Evolutionary conservation across 2,888 invertebrate species (phyloP), one percentile per base, ranked within the genome.

Genomic region (Villa cingulata): DNA sequence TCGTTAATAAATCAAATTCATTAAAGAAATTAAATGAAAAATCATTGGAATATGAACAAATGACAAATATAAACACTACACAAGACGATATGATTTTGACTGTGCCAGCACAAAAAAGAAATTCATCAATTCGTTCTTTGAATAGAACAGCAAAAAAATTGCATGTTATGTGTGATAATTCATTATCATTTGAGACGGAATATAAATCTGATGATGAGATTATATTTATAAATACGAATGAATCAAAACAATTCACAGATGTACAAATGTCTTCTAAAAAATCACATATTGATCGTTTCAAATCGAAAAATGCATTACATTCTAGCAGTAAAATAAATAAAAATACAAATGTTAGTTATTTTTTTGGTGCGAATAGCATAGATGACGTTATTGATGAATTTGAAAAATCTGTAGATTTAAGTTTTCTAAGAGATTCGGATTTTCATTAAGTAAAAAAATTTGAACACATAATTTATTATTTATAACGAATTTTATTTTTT

Each of bases 331-430:
- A 43, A 32, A 52, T 54, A 17, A 23, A 43, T 6, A n/a, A n/a
- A n/a, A 45, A 48, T 16, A 37, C 51, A 6, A 59, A 60, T 51
- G 51, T 59, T 58, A 77, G 76, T 58, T 72, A 71, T 60, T 78
- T 78, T 54, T 77, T 77, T 56, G 73, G 41, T 15, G 17, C 38
- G 12, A 56, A 72, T 54, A 66, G 66, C 53, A 54, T 70, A 45
- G 68, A 68, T 2, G 70, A 66, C 41, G 71, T 70, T 36, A 63
- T 70, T n/a, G 80, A 81, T 62, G 72, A 74, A 14, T 81, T 81
- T 58, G 80, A 81, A 63, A 70, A 74, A 57, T 73, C 78, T 4
- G 61, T 80, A 52, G 71, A 73, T 46, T 58, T 64, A 46, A 71
- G 69, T 49, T 53, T 55, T 16, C 43, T 56, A 48, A 43, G 17